Conservation (phyloP, 2,888 invertebrate genomes). For the Pseudococcus jackbeardsleyi region DNA sequence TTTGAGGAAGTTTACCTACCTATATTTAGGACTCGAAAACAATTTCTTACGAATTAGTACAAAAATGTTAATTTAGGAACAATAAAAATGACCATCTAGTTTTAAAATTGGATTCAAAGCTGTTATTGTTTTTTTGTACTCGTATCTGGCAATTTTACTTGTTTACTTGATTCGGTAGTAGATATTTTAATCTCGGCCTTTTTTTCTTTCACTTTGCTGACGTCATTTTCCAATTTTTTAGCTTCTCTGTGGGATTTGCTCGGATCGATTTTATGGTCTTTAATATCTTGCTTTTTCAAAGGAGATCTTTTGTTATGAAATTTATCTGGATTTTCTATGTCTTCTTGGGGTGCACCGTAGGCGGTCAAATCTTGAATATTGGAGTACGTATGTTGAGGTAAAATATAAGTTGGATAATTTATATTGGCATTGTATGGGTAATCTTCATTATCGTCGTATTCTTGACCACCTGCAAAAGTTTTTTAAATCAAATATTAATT, state of each 20-base stretch:
- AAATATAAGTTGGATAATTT: constrained; percentile 50
- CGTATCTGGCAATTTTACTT: background rate
- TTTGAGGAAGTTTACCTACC: background rate
- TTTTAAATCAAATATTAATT: background rate
- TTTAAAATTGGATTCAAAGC: background rate
- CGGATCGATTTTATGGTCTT: constrained; percentile 14
- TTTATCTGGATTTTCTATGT: constrained; percentile 57
- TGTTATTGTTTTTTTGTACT: background rate
- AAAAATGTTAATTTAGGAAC: constrained; percentile 5
- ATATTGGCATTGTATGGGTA: constrained; percentile 55
- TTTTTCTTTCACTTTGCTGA: background rate
- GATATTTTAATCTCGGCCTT: background rate
- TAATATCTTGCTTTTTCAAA: constrained; percentile 21
- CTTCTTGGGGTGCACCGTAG: constrained; percentile 24
- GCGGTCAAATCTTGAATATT: constrained; percentile 53
- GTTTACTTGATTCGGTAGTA: background rate
- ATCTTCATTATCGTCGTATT: constrained; percentile 54
- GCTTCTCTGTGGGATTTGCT: background rate
- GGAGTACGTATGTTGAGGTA: constrained; percentile 41
- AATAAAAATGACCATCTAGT: background rate
- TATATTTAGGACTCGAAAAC: background rate
- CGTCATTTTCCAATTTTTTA: constrained; percentile 4
- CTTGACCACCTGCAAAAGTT: background rate
- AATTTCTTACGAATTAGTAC: background rate
- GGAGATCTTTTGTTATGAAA: constrained; percentile 55